These are phyloP conservation scores for Gobio occitaniae DNA, from an alignment of 2,797 vertebrate species.

Conservation along the genomic window DNA sequence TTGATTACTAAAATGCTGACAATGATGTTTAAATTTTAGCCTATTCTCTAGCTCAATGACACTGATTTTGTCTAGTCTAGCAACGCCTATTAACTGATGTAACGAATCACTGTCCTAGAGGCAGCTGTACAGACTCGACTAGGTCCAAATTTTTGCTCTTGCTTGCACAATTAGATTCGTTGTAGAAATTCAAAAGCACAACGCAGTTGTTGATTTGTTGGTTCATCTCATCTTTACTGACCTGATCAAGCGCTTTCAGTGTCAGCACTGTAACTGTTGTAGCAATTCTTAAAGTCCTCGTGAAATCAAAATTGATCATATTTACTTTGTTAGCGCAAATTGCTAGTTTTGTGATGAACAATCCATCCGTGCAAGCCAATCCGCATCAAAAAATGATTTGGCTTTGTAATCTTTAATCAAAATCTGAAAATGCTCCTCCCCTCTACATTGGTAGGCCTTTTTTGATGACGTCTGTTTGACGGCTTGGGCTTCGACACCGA, in stretches of 20 bases:
- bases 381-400: too few relatives aligned
- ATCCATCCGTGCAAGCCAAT: too few relatives aligned
- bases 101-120: background rate
- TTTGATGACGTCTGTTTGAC: too few relatives aligned
- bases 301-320: too few relatives aligned
- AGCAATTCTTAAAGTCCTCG: background rate
- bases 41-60: slow-evolving; percentile 33
- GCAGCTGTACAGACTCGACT: slow-evolving; percentile 7
- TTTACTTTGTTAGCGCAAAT: too few relatives aligned
- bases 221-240: slow-evolving; percentile 10
- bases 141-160: background rate
- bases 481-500: too few relatives aligned
- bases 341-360: too few relatives aligned
- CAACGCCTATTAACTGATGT: slow-evolving; percentile 12
- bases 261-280: background rate
- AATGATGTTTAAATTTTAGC: slow-evolving; percentile 45
- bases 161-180: background rate
- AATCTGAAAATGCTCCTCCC: too few relatives aligned
- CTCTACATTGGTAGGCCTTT: too few relatives aligned
- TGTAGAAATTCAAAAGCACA: background rate
- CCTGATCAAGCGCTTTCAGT: background rate
- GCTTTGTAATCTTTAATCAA: too few relatives aligned
- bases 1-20: slow-evolving; percentile 55
- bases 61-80: slow-evolving; percentile 36
- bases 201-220: background rate